These are phyloP conservation scores for Agrenia bidenticulata DNA, from an alignment of 2,888 invertebrate genomes.

Conservation along the genomic window DNA sequence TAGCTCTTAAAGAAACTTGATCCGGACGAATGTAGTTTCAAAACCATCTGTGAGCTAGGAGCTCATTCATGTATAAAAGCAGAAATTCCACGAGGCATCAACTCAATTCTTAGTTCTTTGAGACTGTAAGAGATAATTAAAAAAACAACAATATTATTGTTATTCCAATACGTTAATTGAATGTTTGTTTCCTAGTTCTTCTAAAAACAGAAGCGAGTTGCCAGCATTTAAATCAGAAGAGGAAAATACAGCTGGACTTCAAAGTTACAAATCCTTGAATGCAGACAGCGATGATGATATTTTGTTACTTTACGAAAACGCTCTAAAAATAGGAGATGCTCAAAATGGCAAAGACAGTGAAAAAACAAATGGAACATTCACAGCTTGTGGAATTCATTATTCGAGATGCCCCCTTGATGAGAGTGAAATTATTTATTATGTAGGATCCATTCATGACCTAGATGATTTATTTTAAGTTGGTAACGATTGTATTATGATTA, in stretches of 20 bases:
- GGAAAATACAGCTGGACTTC: background rate
- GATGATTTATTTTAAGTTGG: background rate
- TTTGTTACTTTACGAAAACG: background rate
- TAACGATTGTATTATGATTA: no score
- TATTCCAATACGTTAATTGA: no score
- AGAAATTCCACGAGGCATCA: background rate
- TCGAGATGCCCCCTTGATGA: background rate
- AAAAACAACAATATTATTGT: no score
- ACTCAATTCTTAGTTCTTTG: background rate
- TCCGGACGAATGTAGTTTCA: constrained; percentile 6
- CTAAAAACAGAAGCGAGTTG: background rate
- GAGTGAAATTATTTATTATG: background rate
- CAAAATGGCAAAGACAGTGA: background rate
- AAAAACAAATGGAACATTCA: background rate
- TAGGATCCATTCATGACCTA: background rate
- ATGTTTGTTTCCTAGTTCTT: background rate
- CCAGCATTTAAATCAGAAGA: no score
- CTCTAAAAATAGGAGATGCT: background rate
- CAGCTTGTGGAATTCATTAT: background rate
- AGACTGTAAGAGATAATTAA: background rate
- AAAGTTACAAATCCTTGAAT: background rate
- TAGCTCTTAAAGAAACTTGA: constrained; percentile 8
- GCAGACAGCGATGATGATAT: background rate
- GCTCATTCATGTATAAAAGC: background rate
- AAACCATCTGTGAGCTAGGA: constrained; percentile 1